A percentile compares a stretch with the other conserved stretches of the same genome.
These are phyloP conservation scores for Poeciliopsis turneri DNA, from an alignment of 2,797 vertebrate genomes.

Conservation along the genomic window DNA sequence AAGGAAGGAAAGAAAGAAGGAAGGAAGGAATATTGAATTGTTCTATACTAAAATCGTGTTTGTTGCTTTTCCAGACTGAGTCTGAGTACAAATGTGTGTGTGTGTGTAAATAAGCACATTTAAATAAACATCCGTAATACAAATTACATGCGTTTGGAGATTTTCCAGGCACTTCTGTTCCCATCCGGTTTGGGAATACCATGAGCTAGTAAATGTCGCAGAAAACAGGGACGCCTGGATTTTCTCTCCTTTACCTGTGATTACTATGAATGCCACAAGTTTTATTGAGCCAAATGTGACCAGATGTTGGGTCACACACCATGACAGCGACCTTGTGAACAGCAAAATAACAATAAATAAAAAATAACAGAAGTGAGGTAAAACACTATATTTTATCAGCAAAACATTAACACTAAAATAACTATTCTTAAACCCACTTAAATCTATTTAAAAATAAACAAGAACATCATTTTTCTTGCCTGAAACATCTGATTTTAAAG, in stretches of 20 bases:
- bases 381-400: background rate
- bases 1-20: too few relatives aligned
- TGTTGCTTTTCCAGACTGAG: background rate
- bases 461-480: background rate
- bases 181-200: background rate
- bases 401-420: background rate
- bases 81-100: background rate
- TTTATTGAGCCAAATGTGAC: background rate
- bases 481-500: slow-evolving; percentile 11
- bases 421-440: background rate
- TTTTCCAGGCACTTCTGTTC: background rate
- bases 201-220: background rate
- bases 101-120: background rate
- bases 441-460: background rate
- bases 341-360: background rate
- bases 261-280: background rate
- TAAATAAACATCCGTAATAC: background rate
- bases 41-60: background rate
- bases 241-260: background rate
- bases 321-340: background rate
- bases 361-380: background rate
- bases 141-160: background rate
- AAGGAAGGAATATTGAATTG: background rate
- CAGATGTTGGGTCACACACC: background rate
- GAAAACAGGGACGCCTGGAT: background rate